A percentile compares a stretch with the other conserved stretches of the same genome.
These are phyloP conservation scores for Mesoclemmys tuberculata DNA, from an alignment of 2,113 vertebrate genomes.

Conservation along the genomic window DNA sequence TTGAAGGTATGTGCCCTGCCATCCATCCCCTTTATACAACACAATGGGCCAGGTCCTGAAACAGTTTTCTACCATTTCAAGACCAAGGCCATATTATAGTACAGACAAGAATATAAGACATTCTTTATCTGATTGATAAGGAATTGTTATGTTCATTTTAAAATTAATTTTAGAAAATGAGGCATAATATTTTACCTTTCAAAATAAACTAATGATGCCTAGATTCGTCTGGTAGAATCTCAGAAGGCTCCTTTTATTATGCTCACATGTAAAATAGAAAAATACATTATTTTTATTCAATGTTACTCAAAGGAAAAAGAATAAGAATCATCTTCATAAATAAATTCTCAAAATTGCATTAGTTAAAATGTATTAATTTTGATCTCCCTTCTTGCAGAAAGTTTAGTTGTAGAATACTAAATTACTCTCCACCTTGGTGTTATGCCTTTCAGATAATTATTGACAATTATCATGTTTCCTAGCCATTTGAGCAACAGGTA, in stretches of 20 bases:
- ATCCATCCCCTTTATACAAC: not conserved
- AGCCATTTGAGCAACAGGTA: not conserved
- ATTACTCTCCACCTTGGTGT: not conserved
- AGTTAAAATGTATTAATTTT: not conserved
- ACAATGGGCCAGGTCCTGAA: not conserved
- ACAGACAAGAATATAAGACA: not conserved
- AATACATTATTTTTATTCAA: not conserved
- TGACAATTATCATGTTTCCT: not conserved
- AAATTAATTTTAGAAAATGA: not conserved
- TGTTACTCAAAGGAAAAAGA: not conserved
- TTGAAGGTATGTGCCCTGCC: not conserved
- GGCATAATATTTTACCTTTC: not conserved
- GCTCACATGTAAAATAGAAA: not conserved
- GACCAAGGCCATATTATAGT: not conserved
- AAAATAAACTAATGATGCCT: not conserved
- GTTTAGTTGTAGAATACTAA: not conserved
- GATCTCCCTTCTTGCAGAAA: not conserved
- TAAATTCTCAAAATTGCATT: fast-evolving
- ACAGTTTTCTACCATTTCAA: not conserved
- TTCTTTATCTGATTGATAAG: not conserved
- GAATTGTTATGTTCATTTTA: not conserved
- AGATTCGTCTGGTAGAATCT: not conserved
- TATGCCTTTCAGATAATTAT: not conserved
- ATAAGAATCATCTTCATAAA: not conserved
- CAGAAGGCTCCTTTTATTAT: not conserved